A percentile compares a stretch with the other conserved stretches of the same genome.
phyloP scores from a whole-genome alignment of 2,888 invertebrate genomes.

The Prenolepis imparis region DNA sequence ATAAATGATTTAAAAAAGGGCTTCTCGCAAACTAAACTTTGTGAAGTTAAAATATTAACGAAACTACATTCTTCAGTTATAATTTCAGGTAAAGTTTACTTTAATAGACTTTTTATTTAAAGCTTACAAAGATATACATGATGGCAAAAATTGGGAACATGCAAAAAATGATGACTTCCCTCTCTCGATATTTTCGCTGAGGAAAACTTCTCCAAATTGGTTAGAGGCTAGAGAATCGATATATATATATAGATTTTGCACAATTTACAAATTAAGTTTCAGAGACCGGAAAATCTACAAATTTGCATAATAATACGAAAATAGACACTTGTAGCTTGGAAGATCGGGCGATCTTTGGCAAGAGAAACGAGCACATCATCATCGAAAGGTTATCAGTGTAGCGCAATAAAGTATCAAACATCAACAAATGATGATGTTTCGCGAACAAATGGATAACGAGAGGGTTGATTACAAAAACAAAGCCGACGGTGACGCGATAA shows the following conservation, averaged over 20 bases:
- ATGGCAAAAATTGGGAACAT: too few species aligned
- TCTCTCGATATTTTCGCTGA: too few species aligned
- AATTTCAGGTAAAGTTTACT: too few species aligned
- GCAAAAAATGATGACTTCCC: too few species aligned
- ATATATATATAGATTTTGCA: conserved; percentile 9
- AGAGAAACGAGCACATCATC: conserved; percentile 32
- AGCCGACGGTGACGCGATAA: conserved; percentile 66
- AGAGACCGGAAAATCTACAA: conserved; percentile 30
- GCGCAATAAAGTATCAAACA: conserved; percentile 24
- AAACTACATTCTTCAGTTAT: too few species aligned
- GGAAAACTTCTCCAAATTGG: too few species aligned
- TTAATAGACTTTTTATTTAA: too few species aligned
- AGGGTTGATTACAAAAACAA: conserved; percentile 64
- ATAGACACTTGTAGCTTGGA: conserved; percentile 14
- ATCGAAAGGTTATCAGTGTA: conserved; percentile 57
- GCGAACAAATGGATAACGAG: conserved; percentile 61
- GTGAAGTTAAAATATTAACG: too few species aligned
- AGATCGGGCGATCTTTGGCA: conserved; percentile 18
- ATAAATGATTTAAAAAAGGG: too few species aligned
- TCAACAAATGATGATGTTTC: conserved; percentile 50
- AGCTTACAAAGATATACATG: too few species aligned
- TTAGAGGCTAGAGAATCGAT: too few species aligned
- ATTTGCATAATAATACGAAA: conserved; percentile 37
- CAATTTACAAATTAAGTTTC: conserved; percentile 13
- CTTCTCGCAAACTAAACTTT: too few species aligned